Evolutionary conservation across 2,113 vertebrate species (phyloP).

Genomic region (Lamprologus ornatipinnis): DNA sequence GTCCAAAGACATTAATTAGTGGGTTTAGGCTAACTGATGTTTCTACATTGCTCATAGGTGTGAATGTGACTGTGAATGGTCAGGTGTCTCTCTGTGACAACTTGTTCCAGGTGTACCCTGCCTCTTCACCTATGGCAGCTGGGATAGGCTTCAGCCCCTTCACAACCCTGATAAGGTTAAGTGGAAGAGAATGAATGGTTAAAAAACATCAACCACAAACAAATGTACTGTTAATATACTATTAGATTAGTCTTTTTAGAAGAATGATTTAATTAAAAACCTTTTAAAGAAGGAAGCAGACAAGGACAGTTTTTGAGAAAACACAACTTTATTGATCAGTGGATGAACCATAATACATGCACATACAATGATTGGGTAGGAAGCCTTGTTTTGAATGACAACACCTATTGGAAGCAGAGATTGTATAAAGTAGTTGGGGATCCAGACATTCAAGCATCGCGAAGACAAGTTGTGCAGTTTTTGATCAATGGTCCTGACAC

Average conservation of each 20-base stretch:
- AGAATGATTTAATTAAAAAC: not conserved
- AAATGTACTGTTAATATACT: not conserved
- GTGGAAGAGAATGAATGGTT: not conserved
- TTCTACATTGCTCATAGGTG: not conserved
- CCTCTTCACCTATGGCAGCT: not conserved
- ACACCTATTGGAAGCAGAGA: constrained; percentile 93
- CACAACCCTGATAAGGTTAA: not conserved
- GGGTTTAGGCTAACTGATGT: not conserved
- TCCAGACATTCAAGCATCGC: constrained; percentile 70
- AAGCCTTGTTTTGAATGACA: constrained; percentile 83
- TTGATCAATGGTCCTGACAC: constrained; percentile 17
- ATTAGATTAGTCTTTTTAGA: not conserved
- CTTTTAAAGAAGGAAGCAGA: constrained; percentile 24
- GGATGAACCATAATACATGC: constrained; percentile 91
- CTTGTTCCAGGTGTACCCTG: not conserved
- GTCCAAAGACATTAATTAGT: not conserved
- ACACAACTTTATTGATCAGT: constrained; percentile 91
- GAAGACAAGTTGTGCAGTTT: not conserved
- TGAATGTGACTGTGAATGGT: not conserved
- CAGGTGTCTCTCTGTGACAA: not conserved
- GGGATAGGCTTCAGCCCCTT: not conserved
- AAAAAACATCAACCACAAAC: not conserved
- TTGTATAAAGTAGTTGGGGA: constrained; percentile 79
- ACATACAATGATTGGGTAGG: constrained; percentile 92
- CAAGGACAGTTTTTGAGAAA: constrained; percentile 75